Evolutionary conservation across 2,888 invertebrate genomes (phyloP).

Genomic region (Aporophyla lueneburgensis): DNA sequence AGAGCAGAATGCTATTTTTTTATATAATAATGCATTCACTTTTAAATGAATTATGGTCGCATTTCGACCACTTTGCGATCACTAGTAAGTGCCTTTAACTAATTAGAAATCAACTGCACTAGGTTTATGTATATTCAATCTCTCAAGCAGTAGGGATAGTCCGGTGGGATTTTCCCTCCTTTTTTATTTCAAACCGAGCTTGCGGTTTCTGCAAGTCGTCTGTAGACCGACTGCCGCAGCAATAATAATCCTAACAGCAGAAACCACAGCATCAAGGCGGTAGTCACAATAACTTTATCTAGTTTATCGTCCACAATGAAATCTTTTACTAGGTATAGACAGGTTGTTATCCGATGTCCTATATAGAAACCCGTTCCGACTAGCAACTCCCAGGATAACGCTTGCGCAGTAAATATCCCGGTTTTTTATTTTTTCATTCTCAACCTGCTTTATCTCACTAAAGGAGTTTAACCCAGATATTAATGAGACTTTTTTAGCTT

Average conservation of each 20-base stretch:
- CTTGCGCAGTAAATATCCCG: conserved; percentile 36
- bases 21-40: too few relatives aligned
- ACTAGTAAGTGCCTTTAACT: background rate
- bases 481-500: conserved; percentile 48
- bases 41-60: too few relatives aligned
- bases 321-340: conserved; percentile 25
- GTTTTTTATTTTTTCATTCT: conserved; percentile 37
- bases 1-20: too few relatives aligned
- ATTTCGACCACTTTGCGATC: too few relatives aligned
- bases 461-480: conserved; percentile 47
- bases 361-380: conserved; percentile 44
- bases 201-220: conserved; percentile 10
- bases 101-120: background rate
- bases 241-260: conserved; percentile 28
- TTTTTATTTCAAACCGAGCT: conserved; percentile 23
- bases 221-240: conserved; percentile 1
- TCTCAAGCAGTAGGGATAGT: background rate
- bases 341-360: conserved; percentile 42
- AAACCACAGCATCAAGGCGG: conserved; percentile 36
- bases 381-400: conserved; percentile 43
- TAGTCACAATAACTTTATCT: conserved; percentile 30
- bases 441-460: conserved; percentile 28
- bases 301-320: conserved; percentile 38
- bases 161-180: conserved; percentile 1
- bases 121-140: conserved; percentile 1